phyloP scores from a whole-genome alignment of 2,888 invertebrate genomes.

The Drosophila melanosoma region DNA sequence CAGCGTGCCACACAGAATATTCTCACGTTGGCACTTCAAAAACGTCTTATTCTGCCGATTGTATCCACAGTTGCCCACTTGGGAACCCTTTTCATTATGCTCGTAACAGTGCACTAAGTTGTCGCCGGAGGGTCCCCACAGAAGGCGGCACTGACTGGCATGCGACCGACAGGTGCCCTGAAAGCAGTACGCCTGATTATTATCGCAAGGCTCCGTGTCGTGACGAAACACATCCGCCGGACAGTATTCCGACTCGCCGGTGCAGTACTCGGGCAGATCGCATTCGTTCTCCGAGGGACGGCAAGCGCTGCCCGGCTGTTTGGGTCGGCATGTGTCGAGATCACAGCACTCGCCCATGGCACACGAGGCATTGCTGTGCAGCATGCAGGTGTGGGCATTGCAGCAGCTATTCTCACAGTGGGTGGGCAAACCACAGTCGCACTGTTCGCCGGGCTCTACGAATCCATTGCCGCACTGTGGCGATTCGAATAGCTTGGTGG shows the following conservation, averaged over 20 bases:
- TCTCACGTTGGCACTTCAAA: slow-evolving; percentile 89
- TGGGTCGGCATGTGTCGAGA: slow-evolving; percentile 87
- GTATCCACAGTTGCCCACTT: slow-evolving; percentile 97
- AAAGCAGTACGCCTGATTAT: slow-evolving; percentile 93
- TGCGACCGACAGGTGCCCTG: slow-evolving; percentile 95
- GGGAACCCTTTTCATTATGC: slow-evolving; percentile 90
- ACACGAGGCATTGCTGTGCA: slow-evolving; percentile 95
- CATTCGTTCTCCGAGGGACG: slow-evolving; percentile 94
- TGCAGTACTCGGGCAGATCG: slow-evolving; percentile 98
- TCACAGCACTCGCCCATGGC: slow-evolving; percentile 98
- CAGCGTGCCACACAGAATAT: slow-evolving; percentile 95
- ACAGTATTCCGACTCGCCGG: slow-evolving; percentile 96
- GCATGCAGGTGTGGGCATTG: slow-evolving; percentile 93
- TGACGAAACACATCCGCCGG: slow-evolving; percentile 95
- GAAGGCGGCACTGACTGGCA: slow-evolving; percentile 94
- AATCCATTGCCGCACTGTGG: slow-evolving; percentile 98
- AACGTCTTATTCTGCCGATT: slow-evolving; percentile 90
- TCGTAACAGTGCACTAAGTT: slow-evolving; percentile 93
- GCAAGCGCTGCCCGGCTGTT: slow-evolving; percentile 88
- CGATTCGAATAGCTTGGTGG: slow-evolving; percentile 91
- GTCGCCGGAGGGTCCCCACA: slow-evolving; percentile 97
- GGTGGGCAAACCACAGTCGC: slow-evolving; percentile 92
- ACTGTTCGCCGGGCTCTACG: slow-evolving; percentile 98
- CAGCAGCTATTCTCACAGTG: slow-evolving; percentile 95
- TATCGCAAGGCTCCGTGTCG: slow-evolving; percentile 93